Percentiles rank a stretch among this genome's conserved stretches.
phyloP scores from a whole-genome alignment of 2,888 invertebrate genomes.

The Mesorhabditis spiculigera region DNA sequence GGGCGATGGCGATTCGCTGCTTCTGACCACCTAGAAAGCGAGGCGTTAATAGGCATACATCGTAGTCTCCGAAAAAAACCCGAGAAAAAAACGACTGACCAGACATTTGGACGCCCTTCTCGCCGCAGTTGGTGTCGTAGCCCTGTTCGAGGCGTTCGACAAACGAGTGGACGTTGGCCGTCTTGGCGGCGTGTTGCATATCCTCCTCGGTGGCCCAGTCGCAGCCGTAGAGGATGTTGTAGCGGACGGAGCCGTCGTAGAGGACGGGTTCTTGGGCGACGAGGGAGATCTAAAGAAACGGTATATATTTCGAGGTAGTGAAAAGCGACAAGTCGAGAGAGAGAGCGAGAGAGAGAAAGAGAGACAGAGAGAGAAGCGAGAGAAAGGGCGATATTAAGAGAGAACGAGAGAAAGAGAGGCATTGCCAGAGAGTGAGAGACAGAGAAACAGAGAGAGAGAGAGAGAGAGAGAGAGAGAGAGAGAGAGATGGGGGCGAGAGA shows the following conservation, averaged over 20 bases:
- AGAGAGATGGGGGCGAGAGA: too few species aligned
- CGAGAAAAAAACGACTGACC: constrained; percentile 39
- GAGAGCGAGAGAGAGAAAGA: too few species aligned
- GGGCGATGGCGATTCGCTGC: constrained; percentile 50
- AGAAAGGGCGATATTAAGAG: too few species aligned
- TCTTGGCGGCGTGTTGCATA: constrained; percentile 54
- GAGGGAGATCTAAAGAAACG: constrained; percentile 31
- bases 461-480: too few species aligned
- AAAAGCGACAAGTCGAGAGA: background rate
- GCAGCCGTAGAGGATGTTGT: constrained; percentile 56
- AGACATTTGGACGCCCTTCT: constrained; percentile 61
- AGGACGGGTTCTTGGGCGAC: constrained; percentile 53
- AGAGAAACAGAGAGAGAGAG: too few species aligned
- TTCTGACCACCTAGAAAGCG: constrained; percentile 39
- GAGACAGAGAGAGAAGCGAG: too few species aligned
- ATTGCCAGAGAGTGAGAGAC: too few species aligned
- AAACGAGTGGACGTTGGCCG: constrained; percentile 62
- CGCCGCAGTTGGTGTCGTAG: constrained; percentile 61
- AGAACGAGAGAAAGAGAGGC: too few species aligned
- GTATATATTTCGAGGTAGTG: background rate
- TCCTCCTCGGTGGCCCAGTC: constrained; percentile 47
- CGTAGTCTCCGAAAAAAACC: background rate
- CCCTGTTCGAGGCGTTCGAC: constrained; percentile 58
- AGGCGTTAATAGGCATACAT: background rate
- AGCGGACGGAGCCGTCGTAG: constrained; percentile 52